These are phyloP conservation scores for Drosophila aldrichi DNA, from an alignment of 2,888 invertebrate species.

Conservation along the genomic window DNA sequence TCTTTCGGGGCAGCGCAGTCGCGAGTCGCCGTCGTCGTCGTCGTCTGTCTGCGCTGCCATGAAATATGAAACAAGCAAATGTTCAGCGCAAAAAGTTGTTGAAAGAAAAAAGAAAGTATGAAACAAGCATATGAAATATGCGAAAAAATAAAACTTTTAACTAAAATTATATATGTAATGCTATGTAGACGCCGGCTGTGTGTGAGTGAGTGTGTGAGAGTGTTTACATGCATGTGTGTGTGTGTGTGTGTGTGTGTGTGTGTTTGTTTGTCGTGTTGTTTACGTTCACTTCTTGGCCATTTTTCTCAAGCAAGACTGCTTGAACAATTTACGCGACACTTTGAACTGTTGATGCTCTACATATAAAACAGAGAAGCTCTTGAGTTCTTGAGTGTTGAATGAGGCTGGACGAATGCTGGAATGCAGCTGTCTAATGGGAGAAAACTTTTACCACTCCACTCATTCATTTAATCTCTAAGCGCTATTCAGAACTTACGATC, in stretches of 20 bases:
- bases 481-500: no score
- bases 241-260: slow-evolving; percentile 22
- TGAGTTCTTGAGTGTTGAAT: not conserved
- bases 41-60: slow-evolving; percentile 57
- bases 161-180: slow-evolving; percentile 81
- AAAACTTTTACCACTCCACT: not conserved
- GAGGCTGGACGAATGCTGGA: not conserved
- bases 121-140: slow-evolving; percentile 77
- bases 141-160: slow-evolving; percentile 81
- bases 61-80: slow-evolving; percentile 79
- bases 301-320: slow-evolving; percentile 56
- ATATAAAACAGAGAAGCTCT: not conserved
- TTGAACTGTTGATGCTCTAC: slow-evolving; percentile 51
- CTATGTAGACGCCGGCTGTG: slow-evolving; percentile 33
- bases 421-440: not conserved
- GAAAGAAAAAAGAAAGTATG: slow-evolving; percentile 38
- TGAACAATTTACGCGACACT: slow-evolving; percentile 55
- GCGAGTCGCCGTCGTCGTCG: slow-evolving; percentile 6
- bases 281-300: slow-evolving; percentile 71
- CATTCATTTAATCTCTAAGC: no score
- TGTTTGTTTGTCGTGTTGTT: slow-evolving; percentile 70
- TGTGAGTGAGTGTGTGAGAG: slow-evolving; percentile 12
- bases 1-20: slow-evolving; percentile 30
- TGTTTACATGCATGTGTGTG: slow-evolving; percentile 3
- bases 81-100: slow-evolving; percentile 66